A percentile compares a stretch with the other conserved stretches of the same genome.
phyloP scores from a whole-genome alignment of 2,113 vertebrate species.

The Chaetorhynchus papuensis region DNA sequence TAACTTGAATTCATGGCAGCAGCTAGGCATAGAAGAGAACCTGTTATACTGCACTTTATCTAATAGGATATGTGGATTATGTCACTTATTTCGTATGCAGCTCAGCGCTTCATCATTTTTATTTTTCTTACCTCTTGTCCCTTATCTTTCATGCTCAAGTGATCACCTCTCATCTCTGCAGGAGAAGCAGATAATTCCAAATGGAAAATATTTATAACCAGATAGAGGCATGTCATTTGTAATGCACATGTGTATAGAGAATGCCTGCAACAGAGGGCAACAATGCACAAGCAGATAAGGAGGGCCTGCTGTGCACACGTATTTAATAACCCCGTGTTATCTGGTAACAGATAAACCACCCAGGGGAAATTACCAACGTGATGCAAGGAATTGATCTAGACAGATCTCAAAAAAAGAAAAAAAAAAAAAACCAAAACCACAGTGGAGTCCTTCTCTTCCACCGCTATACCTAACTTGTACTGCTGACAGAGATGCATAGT shows the following conservation, averaged over 20 bases:
- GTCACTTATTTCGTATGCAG: background rate
- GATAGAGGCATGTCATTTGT: slow-evolving; percentile 17
- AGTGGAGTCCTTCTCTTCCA: background rate
- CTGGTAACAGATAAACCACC: slow-evolving; percentile 2
- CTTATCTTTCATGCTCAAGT: slow-evolving; percentile 3
- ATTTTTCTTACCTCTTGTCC: background rate
- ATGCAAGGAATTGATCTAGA: slow-evolving; percentile 14
- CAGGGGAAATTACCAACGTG: background rate
- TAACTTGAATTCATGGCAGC: background rate
- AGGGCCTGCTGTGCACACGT: background rate
- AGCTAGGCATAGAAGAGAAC: background rate
- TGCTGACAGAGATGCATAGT: background rate
- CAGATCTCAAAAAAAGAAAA: background rate
- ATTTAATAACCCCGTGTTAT: slow-evolving; percentile 40
- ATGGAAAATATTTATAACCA: slow-evolving; percentile 48
- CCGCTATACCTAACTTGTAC: background rate
- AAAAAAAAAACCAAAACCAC: background rate
- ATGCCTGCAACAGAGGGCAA: slow-evolving; percentile 4
- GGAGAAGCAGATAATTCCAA: slow-evolving; percentile 14
- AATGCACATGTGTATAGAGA: slow-evolving; percentile 8
- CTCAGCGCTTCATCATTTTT: background rate
- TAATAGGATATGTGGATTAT: background rate
- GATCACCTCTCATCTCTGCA: background rate
- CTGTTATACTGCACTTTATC: background rate
- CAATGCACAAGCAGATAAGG: slow-evolving; percentile 12